Percentiles rank a stretch among this genome's conserved stretches.
phyloP scores from a whole-genome alignment of 1,140 invertebrate genomes.

The Rhagoletis zephyria region DNA sequence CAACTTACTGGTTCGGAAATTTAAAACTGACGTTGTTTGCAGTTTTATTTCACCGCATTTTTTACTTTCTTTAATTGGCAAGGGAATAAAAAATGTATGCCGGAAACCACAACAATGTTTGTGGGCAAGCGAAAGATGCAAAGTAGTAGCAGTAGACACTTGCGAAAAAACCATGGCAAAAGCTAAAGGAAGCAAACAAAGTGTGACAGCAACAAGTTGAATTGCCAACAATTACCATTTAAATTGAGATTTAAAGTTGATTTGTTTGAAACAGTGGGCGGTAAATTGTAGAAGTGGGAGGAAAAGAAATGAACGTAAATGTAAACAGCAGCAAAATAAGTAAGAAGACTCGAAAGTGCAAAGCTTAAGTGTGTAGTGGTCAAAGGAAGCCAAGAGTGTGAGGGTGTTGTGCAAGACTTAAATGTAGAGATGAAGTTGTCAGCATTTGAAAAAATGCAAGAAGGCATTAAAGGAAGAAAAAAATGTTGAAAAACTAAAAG shows the following conservation, averaged over 20 bases:
- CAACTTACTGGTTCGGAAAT: constrained; percentile 37
- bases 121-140: neutral
- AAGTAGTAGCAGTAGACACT: constrained; percentile 2
- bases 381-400: neutral
- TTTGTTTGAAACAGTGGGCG: constrained; percentile 31
- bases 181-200: neutral
- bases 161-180: neutral
- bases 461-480: too few relatives aligned
- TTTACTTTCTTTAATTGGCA: constrained; percentile 11
- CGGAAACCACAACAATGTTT: constrained; percentile 27
- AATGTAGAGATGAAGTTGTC: constrained; percentile 8
- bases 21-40: neutral
- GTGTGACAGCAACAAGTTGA: constrained; percentile 47
- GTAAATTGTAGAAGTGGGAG: neutral
- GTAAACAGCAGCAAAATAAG: neutral
- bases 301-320: constrained; percentile 2
- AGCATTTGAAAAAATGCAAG: neutral
- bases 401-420: constrained; percentile 6
- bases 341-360: neutral
- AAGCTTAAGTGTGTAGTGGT: neutral
- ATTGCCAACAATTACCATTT: constrained; percentile 51
- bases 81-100: constrained; percentile 16
- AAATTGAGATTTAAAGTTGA: constrained; percentile 51
- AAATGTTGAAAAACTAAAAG: neutral
- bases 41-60: constrained; percentile 10